These are phyloP conservation scores for Saccostrea glomerata DNA, from an alignment of 1,140 invertebrate species.

Conservation along the genomic window DNA sequence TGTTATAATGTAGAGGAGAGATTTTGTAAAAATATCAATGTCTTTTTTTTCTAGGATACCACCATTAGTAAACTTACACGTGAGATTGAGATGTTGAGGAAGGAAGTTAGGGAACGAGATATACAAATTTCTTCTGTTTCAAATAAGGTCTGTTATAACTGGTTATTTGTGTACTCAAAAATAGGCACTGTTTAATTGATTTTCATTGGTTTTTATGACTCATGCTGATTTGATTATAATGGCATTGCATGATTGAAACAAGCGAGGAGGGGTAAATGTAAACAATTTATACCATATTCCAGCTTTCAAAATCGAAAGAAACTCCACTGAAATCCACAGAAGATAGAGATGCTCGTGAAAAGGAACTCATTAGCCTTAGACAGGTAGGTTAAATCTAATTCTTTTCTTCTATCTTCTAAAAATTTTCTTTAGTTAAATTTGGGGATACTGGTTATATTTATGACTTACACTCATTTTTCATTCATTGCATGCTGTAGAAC, in stretches of 20 bases:
- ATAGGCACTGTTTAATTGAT: no score
- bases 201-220: no score
- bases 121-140: conserved; percentile 68
- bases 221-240: no score
- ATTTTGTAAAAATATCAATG: background rate
- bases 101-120: conserved; percentile 76
- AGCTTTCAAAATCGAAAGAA: conserved; percentile 64
- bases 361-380: conserved; percentile 76
- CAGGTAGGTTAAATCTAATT: conserved; percentile 62
- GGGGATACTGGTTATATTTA: background rate
- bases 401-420: background rate
- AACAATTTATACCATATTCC: conserved; percentile 20
- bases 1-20: background rate
- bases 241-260: no score
- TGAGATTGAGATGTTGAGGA: conserved; percentile 77
- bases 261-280: no score
- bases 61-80: conserved; percentile 77
- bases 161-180: no score
- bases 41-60: conserved; percentile 70
- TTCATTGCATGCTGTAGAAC: conserved; percentile 30
- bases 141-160: conserved; percentile 64
- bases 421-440: background rate
- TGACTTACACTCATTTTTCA: conserved; percentile 21
- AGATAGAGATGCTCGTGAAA: conserved; percentile 75
- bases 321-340: conserved; percentile 63